Evolutionary conservation across 2,888 invertebrate species (phyloP).

Genomic region (Abscondita cerata): DNA sequence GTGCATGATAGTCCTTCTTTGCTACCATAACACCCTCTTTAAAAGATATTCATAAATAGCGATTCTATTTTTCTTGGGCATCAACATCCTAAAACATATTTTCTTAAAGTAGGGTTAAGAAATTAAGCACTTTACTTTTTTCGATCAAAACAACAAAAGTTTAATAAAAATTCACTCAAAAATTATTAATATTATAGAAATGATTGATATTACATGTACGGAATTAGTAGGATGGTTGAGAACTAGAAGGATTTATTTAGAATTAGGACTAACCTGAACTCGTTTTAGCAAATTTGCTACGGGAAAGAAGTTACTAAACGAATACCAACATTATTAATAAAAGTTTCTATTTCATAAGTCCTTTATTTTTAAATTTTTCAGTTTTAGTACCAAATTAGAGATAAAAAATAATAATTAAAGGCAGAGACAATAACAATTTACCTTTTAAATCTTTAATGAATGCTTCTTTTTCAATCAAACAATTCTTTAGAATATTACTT

Average conservation of each 20-base stretch:
- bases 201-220: not conserved
- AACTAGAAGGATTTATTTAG: not conserved
- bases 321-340: not conserved
- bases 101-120: not conserved
- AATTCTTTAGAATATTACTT: too few species aligned
- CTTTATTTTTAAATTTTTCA: too few species aligned
- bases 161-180: too few species aligned
- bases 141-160: too few species aligned
- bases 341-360: too few species aligned
- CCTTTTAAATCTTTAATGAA: too few species aligned
- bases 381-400: too few species aligned
- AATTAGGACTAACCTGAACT: constrained; percentile 13
- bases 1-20: constrained; percentile 96
- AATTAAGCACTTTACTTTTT: too few species aligned
- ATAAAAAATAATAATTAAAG: too few species aligned
- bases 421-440: too few species aligned
- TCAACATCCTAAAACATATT: constrained; percentile 88
- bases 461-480: too few species aligned
- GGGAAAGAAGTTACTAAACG: constrained; percentile 9
- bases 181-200: not conserved
- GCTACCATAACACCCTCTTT: constrained; percentile 99
- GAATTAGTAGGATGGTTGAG: constrained; percentile 7
- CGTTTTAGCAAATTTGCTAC: not conserved
- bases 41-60: constrained; percentile 96
- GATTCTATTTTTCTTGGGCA: constrained; percentile 98